phyloP scores from a whole-genome alignment of 2,113 vertebrate species.

The Blennius ocellaris region DNA sequence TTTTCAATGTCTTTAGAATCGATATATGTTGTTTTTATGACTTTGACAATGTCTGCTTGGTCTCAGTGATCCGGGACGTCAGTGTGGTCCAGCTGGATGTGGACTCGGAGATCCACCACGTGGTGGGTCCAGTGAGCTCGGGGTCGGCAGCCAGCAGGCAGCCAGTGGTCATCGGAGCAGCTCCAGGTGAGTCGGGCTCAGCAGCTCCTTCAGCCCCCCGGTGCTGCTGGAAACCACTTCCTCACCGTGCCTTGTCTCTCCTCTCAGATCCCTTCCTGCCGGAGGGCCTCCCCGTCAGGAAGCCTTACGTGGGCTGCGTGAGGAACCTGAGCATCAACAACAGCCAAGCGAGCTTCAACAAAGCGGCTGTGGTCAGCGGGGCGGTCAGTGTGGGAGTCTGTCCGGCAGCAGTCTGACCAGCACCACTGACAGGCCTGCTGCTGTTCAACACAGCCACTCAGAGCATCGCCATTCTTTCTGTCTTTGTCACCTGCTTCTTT shows the following conservation, averaged over 20 bases:
- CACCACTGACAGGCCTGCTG: slow-evolving; percentile 45
- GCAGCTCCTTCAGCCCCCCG: neutral
- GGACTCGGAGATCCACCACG: slow-evolving; percentile 92
- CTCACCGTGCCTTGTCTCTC: neutral
- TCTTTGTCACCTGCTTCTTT: slow-evolving; percentile 3
- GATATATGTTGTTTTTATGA: no score
- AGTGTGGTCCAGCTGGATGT: slow-evolving; percentile 93
- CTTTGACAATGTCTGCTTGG: neutral
- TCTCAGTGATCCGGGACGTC: slow-evolving; percentile 89
- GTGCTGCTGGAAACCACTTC: neutral
- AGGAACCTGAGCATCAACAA: slow-evolving; percentile 90
- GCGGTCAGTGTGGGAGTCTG: slow-evolving; percentile 91
- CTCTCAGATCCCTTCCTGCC: slow-evolving; percentile 86
- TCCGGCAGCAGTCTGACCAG: slow-evolving; percentile 84
- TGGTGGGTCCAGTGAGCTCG: slow-evolving; percentile 87
- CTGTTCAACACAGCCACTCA: slow-evolving; percentile 7
- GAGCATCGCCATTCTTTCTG: slow-evolving; percentile 7
- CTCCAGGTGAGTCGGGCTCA: slow-evolving; percentile 86
- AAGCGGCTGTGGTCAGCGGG: slow-evolving; percentile 90
- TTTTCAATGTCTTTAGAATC: no score
- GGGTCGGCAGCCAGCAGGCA: slow-evolving; percentile 79
- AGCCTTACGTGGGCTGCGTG: slow-evolving; percentile 91
- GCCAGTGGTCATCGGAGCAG: slow-evolving; percentile 93
- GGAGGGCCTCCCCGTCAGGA: slow-evolving; percentile 81
- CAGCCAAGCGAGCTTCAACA: slow-evolving; percentile 88